Evolutionary conservation across 2,113 vertebrate species (phyloP), one percentile per base, ranked within the genome.

Genomic region (Melanostigma gelatinosum): DNA sequence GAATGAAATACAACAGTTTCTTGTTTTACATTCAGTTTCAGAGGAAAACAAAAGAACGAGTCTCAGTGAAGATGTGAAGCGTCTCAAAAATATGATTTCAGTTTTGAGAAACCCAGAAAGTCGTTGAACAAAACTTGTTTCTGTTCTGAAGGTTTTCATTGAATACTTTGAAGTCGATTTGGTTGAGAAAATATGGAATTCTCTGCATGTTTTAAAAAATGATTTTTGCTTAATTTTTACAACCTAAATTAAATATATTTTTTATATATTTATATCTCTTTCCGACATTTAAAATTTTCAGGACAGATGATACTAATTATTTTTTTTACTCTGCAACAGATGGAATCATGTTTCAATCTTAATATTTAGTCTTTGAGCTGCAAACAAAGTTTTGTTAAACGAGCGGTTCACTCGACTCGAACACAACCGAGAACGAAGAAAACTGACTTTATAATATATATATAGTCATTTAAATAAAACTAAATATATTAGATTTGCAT

Each of bases 401-500:
- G 12, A 42, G 11, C 7, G 13, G 1, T 12, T 60, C 13, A 46
- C 44, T 16, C 29, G 52, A 66, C 63, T 34, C 1, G 3, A 27
- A 36, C 27, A 32, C 22, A 40, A 2, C 4, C 4, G 13, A 18
- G 67, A 20, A 36, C 64, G 2, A 2, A 2, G n/a, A 40, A 20
- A 7, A 42, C 13, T 58, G 1, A 24, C 24, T 64, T 29, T 27
- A 24, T 34, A 5, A 29, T 29, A 29, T 29, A 29, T 29, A 29
- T 29, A 29, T 29, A 29, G 48, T 3, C 68, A 50, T 32, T 73
- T 77, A 50, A 78, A 85, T 72, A 73, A 15, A 64, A 63, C 2
- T 20, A 24, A 81, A 73, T 81, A 63, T 46, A 77, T 72, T 80
- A 29, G n/a, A 44, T 76, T 62, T 22, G 34, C 13, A 64, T 64